Conservation (phyloP, 2,113 vertebrate species). For the Dasyprocta punctata region DNA sequence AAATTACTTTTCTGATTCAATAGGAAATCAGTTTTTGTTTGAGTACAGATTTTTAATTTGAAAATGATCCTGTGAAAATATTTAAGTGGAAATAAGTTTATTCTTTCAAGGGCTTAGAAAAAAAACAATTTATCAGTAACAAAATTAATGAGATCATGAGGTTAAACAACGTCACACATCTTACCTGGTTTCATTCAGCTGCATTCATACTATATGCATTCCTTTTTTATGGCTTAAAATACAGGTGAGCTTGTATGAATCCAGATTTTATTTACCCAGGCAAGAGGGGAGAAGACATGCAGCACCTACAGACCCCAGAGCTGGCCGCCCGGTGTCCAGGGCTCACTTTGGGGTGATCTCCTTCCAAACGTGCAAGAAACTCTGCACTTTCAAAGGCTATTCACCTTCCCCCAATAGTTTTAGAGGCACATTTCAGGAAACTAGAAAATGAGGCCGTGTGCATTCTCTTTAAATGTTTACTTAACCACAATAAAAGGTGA, state of each 20-base stretch:
- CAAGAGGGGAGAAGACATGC: not conserved
- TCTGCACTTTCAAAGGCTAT: constrained; percentile 81
- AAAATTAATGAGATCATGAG: constrained; percentile 14
- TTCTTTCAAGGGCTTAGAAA: not conserved
- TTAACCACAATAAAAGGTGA: constrained; percentile 87
- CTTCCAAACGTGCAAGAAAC: constrained; percentile 83
- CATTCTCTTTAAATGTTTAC: constrained; percentile 87
- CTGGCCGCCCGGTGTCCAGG: constrained; percentile 72
- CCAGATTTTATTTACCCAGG: not conserved
- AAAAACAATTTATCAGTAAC: not conserved
- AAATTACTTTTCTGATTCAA: not conserved
- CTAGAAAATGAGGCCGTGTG: constrained; percentile 84
- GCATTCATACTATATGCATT: not conserved
- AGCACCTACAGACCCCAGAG: not conserved
- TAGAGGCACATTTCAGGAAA: constrained; percentile 82
- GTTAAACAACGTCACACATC: not conserved
- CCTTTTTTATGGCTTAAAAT: not conserved
- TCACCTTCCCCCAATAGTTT: constrained; percentile 82
- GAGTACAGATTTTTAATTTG: constrained; percentile 9
- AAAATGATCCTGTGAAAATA: constrained; percentile 20
- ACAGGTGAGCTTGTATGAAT: not conserved
- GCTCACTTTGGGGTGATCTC: constrained; percentile 77
- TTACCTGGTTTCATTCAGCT: not conserved
- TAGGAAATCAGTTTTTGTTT: constrained; percentile 23
- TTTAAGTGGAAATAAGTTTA: constrained; percentile 35